Evolutionary conservation across 2,888 invertebrate genomes (phyloP).

Genomic region (Eristalis intricaria): DNA sequence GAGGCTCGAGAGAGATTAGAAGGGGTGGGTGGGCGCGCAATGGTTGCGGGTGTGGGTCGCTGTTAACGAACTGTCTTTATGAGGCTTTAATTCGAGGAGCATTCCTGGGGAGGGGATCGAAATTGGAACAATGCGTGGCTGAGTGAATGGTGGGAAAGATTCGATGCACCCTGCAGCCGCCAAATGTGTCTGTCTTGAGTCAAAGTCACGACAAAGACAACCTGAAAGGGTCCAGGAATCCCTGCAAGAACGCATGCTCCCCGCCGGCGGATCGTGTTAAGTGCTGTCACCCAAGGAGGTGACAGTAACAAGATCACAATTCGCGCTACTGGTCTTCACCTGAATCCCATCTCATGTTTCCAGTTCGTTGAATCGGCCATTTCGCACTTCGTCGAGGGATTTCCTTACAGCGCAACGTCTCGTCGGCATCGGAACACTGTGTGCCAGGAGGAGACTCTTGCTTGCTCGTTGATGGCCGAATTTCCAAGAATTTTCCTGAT

Average conservation of each 20-base stretch:
- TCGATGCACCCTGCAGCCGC: too few relatives aligned
- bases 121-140: background rate
- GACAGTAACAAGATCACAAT: constrained; percentile 17
- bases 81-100: background rate
- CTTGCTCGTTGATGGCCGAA: background rate
- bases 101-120: background rate
- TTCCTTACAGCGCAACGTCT: background rate
- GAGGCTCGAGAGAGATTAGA: background rate
- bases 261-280: constrained; percentile 39
- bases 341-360: constrained; percentile 54
- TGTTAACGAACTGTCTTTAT: background rate
- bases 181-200: background rate
- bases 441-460: background rate
- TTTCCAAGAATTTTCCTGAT: constrained; percentile 38
- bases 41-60: background rate
- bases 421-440: background rate
- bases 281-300: constrained; percentile 15
- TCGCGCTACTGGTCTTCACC: constrained; percentile 55
- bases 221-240: background rate
- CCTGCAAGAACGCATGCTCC: background rate
- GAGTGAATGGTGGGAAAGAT: too few relatives aligned
- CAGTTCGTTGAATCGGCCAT: constrained; percentile 14
- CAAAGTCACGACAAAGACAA: background rate
- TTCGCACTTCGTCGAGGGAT: constrained; percentile 21
- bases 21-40: background rate